These are phyloP conservation scores for Plodia interpunctella DNA, from an alignment of 1,140 invertebrate genomes.

Conservation along the genomic window DNA sequence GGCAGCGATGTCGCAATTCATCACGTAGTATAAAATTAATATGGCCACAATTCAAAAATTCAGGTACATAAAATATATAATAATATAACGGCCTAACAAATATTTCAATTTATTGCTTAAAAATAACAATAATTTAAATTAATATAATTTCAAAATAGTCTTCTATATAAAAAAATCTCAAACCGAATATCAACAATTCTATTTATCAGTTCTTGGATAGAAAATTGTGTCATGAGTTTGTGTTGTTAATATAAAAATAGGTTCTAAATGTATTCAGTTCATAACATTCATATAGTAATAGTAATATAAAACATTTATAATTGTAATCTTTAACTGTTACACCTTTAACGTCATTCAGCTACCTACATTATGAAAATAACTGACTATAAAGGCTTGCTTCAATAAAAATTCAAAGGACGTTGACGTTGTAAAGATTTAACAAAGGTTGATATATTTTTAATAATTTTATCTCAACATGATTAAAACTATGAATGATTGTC, in stretches of 20 bases:
- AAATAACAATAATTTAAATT: conserved; percentile 68
- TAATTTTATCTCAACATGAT: conserved; percentile 22
- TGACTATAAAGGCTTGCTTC: conserved; percentile 10
- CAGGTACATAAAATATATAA: conserved; percentile 69
- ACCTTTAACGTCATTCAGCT: background rate
- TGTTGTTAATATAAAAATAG: conserved; percentile 55
- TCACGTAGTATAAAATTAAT: conserved; percentile 55
- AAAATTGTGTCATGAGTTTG: conserved; percentile 45
- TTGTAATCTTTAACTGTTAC: background rate
- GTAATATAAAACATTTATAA: conserved; percentile 28
- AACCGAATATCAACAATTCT: conserved; percentile 31
- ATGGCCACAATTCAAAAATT: conserved; percentile 71
- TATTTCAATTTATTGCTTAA: conserved; percentile 45
- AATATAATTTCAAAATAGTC: conserved; percentile 58
- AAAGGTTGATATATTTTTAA: conserved; percentile 20
- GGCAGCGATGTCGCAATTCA: conserved; percentile 30
- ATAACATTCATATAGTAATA: conserved; percentile 39
- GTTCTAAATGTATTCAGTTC: conserved; percentile 33
- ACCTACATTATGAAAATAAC: conserved; percentile 1
- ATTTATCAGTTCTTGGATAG: conserved; percentile 43
- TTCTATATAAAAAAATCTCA: conserved; percentile 49
- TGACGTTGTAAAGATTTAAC: conserved; percentile 40
- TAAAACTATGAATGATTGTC: conserved; percentile 25
- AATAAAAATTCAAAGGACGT: conserved; percentile 29
- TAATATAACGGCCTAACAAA: conserved; percentile 53